Evolutionary conservation across 2,797 vertebrate genomes (phyloP), one percentile per base, ranked within the genome.

Genomic region (Pyrrhura leucotis): DNA sequence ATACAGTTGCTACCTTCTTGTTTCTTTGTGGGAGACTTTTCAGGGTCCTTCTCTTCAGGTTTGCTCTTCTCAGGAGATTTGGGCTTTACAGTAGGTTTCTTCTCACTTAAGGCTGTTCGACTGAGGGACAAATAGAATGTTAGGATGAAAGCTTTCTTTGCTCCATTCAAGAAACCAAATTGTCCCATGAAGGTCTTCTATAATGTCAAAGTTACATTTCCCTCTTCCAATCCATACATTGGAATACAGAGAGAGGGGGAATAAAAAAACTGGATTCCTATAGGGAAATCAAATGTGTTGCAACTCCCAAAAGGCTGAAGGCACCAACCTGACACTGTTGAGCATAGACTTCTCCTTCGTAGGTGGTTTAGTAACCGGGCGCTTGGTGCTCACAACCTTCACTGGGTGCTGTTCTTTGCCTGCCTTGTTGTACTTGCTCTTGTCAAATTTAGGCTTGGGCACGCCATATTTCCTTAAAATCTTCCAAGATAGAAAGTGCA

Each of bases 301-400:
- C 6, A 5, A 1, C 9, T 6, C 29, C 14, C 28, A 35, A 21
- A 22, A 66, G 45, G 81, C 10, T 42, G 28, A 16, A 42, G 67
- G 35, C 31, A 73, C 97, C 89, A 92, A 99, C 99, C 99, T 98
- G 97, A 99, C 99, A 11, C 99, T 99, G 97, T 98, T 99, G 82
- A 99, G 98, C 94, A 99, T 98, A 2, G 99, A 98, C 93, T 99
- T 99, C 90, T 99, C 99, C 97, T 99, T 99, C 62, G 98, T 95
- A 7, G 99, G 98, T 1, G 99, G 99, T 95, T 99, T 99, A 65
- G 98, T 99, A 94, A 99, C 98, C 2, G 99, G 98, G 86, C 99
- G 98, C 96, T 99, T 99, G 92, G 99, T 99, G 98, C 99, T 99
- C 94, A 99, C 99, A 58, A 99, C 99, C 96, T 99, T 99, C 89